Conservation (phyloP, 2,888 invertebrate species). For the Chymomyza fuscimana region DNA sequence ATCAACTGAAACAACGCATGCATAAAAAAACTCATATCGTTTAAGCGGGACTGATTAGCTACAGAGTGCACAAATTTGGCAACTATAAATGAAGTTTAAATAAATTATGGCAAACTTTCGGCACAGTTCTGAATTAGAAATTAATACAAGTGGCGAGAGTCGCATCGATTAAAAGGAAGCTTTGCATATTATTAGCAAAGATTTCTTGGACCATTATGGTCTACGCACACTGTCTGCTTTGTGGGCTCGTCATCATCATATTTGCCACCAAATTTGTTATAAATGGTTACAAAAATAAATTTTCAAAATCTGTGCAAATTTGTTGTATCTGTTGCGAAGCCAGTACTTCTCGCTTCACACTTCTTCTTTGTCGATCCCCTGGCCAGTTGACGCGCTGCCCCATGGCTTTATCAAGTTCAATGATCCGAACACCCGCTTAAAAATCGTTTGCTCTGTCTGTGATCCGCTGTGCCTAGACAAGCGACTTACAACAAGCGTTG, state of each 20-base stretch:
- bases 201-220: neutral
- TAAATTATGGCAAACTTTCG: constrained; percentile 42
- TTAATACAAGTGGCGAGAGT: constrained; percentile 20
- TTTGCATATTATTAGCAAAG: constrained; percentile 48
- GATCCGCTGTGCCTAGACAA: neutral
- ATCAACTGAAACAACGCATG: constrained; percentile 20
- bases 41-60: constrained; percentile 17
- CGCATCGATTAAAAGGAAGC: constrained; percentile 9
- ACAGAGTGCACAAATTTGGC: constrained; percentile 18
- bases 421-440: constrained; percentile 48
- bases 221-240: too few relatives aligned
- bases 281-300: constrained; percentile 55
- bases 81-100: constrained; percentile 29
- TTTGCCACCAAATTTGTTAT: constrained; percentile 10
- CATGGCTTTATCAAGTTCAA: constrained; percentile 50
- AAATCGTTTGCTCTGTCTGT: constrained; percentile 38
- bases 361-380: constrained; percentile 7
- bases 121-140: constrained; percentile 7
- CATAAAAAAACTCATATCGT: constrained; percentile 30
- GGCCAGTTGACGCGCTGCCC: constrained; percentile 14
- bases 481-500: neutral
- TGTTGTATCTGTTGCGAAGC: constrained; percentile 56
- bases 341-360: constrained; percentile 37
- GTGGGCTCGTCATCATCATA: neutral
- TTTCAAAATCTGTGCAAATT: constrained; percentile 53